Base-by-base conservation (phyloP, 2,113 vertebrate genomes). In the Ifrita kowaldi region DNA sequence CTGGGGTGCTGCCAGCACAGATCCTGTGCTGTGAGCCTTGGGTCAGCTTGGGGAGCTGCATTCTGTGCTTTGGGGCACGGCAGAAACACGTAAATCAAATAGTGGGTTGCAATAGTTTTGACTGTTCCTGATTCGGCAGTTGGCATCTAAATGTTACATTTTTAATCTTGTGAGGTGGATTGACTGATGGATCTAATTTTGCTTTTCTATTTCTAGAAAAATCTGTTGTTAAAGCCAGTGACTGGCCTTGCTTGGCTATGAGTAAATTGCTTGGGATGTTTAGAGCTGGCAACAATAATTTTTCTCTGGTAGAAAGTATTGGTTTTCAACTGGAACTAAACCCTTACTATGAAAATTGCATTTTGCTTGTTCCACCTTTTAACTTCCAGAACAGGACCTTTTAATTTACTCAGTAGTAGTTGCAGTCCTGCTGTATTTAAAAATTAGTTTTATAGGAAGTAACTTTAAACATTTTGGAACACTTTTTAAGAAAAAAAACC, bases 21-120 rank as follows among this genome's bases (percentile, higher is more conserved):
- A 4, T 33, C 7, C 28, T 16, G 23, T 53, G 81, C 42, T 1
- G 0, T 8, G 64, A 37, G 56, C 52, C 27, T 9, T 13, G 49
- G 30, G 1, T 39, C 3, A 0, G 27, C 12, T 3, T 33, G 35
- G 18, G 8, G 17, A 6, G 44, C 35, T 35, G 2, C 7, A 0
- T 27, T 24, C 42, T 19, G 26, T 21, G 47, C 16, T 32, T 9
- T 42, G 5, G 27, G 57, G 21, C 17, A 7, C 16, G 6, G n/a
- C 74, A 20, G 16, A 22, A 52, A 27, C 28, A 19, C 10, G 1
- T 1, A 11, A 24, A 3, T 18, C 53, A 16, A 27, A 11, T 1
- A 16, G 19, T 2, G 24, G 5, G 1, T 16, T 41, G 30, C 33
- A 62, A 13, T 24, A 16, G 18, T 53, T 60, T 33, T 42, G 32